Evolutionary conservation across 2,797 vertebrate species (phyloP), one percentile per base, ranked within the genome.

Genomic region (Cryptoprocta ferox): DNA sequence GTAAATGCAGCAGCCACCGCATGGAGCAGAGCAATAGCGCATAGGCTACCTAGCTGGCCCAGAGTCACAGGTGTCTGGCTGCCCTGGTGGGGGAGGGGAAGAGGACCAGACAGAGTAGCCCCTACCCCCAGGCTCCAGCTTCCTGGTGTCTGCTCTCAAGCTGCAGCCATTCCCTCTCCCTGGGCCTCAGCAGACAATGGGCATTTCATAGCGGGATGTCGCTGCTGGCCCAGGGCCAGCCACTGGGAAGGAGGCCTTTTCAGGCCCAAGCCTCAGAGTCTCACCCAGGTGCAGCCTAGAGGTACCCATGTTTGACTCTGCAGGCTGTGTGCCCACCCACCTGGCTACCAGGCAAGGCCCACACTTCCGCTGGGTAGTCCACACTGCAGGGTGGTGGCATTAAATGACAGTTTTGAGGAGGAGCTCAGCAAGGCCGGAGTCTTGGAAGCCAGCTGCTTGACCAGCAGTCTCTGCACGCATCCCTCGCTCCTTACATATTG

Each of bases 131-230:
- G 21, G 42, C 16, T n/a, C 78, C 6, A 10, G 66, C 65, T 71
- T 91, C 75, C 78, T 0, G 6, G 11, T 19, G 39, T 61, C 89
- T 1, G 11, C 45, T 35, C 82, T 84, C 87, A 7, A 63, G 66
- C 78, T 8, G 5, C 8, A 7, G 50, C 83, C 39, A 14, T 42
- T 56, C 79, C 92, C 37, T 79, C 80, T 79, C 80, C 65, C 82
- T 87, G 30, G 26, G 59, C 39, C 85, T 56, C 10, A 6, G 75
- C 66, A 76, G 89, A 95, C 79, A 89, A 96, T 81, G 82, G 70
- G 91, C 19, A 11, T 70, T 71, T 94, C 89, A 80, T 61, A 32
- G 82, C 45, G 53, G 94, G 90, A 78, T 13, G 15, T 30, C 37
- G 53, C 85, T 76, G 86, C 83, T 97, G 84, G 75, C 59, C 61